Evolutionary conservation across 37 sponge, comb jelly and placozoan species (phyloP).

Genomic region (Theonella swinhoei): DNA sequence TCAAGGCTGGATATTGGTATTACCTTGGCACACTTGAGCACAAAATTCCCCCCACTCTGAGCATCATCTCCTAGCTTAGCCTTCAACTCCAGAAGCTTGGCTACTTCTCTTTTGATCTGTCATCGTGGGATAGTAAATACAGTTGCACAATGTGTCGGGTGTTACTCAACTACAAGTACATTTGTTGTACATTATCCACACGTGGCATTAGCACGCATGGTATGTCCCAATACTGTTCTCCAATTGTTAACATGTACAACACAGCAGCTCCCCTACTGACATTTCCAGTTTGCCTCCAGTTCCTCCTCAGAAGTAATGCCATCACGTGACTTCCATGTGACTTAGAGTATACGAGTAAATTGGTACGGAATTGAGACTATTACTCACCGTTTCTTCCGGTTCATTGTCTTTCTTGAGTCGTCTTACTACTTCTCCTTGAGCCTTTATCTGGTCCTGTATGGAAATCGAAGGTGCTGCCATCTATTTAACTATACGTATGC

Average conservation of each 20-base stretch:
- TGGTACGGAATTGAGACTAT: neutral
- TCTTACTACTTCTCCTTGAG: constrained; percentile 26
- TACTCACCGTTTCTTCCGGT: constrained; percentile 25
- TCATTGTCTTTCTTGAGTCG: constrained; percentile 26
- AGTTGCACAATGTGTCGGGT: too few relatives aligned
- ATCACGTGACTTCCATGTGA: constrained; percentile 5
- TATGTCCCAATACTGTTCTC: too few relatives aligned
- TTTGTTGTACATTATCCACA: too few relatives aligned
- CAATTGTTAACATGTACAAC: too few relatives aligned
- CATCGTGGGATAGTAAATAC: too few relatives aligned
- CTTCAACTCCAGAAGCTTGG: constrained; percentile 33
- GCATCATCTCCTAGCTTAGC: neutral
- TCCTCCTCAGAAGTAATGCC: constrained; percentile 43
- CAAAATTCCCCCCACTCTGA: constrained; percentile 46
- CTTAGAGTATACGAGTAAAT: neutral
- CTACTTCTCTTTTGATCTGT: constrained; percentile 13
- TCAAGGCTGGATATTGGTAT: neutral
- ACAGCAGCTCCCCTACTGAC: too few relatives aligned
- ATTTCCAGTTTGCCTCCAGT: too few relatives aligned
- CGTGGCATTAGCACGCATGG: too few relatives aligned
- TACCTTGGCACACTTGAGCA: constrained; percentile 83
- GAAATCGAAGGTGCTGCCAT: neutral
- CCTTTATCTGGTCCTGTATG: constrained; percentile 18
- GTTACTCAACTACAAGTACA: too few relatives aligned
- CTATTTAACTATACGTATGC: too few relatives aligned